Evolutionary conservation across 2,888 invertebrate species (phyloP).

Genomic region (Thymelicus sylvestris): DNA sequence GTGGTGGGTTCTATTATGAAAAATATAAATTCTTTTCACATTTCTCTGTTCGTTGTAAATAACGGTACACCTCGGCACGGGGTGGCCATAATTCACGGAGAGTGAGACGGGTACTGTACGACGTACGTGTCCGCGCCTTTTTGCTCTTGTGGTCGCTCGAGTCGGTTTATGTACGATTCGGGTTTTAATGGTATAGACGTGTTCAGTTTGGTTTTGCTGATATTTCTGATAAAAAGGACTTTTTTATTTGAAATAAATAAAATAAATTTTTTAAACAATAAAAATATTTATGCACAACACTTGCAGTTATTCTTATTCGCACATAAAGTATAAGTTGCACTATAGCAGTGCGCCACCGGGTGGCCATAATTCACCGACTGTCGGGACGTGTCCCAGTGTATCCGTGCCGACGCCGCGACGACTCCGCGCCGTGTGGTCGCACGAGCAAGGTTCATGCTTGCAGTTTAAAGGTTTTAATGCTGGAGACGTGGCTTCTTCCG

Average conservation of each 20-base stretch:
- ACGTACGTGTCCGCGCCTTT: slow-evolving; percentile 34
- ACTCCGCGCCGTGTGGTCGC: slow-evolving; percentile 17
- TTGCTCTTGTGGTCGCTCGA: slow-evolving; percentile 30
- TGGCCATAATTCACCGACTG: slow-evolving; percentile 8
- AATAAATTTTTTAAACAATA: no score
- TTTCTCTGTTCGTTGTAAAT: slow-evolving; percentile 36
- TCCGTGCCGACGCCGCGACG: not conserved
- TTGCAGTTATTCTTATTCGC: no score
- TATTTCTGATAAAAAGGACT: not conserved
- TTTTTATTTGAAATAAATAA: not conserved
- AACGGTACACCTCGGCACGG: slow-evolving; percentile 36
- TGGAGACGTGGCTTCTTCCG: slow-evolving; percentile 31
- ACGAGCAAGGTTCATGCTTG: slow-evolving; percentile 16
- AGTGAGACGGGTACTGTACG: slow-evolving; percentile 31
- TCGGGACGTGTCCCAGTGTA: slow-evolving; percentile 16
- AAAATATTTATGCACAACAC: no score
- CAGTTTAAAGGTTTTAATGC: slow-evolving; percentile 33
- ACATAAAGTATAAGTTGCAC: no score
- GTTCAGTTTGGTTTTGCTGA: slow-evolving; percentile 19
- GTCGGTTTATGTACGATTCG: slow-evolving; percentile 24
- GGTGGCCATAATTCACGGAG: slow-evolving; percentile 35
- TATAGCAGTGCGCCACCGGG: not conserved
- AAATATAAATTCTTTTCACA: slow-evolving; percentile 37
- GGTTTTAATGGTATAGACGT: slow-evolving; percentile 33
- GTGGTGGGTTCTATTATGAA: slow-evolving; percentile 34